Evolutionary conservation across 2,888 invertebrate genomes (phyloP).

Genomic region (Papilio protenor): DNA sequence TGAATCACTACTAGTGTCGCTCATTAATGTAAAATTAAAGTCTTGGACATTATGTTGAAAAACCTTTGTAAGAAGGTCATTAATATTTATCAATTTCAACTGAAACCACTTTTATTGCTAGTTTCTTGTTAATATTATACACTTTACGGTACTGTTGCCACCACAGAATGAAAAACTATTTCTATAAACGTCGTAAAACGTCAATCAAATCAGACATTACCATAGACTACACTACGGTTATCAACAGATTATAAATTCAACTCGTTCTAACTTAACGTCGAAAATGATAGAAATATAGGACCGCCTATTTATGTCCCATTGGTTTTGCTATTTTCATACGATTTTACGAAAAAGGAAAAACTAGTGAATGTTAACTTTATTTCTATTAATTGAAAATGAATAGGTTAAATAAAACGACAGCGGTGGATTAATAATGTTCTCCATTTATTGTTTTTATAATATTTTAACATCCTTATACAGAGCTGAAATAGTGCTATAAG

Average conservation of each 20-base stretch:
- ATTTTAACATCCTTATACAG: conserved; percentile 24
- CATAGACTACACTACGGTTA: neutral
- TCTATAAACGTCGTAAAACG: conserved; percentile 26
- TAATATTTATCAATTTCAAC: conserved; percentile 8
- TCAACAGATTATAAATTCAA: neutral
- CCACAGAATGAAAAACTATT: conserved; percentile 33
- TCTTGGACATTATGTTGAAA: conserved; percentile 38
- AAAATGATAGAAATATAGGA: no score
- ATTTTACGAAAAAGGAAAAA: no score
- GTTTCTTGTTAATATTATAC: conserved; percentile 28
- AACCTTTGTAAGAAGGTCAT: conserved; percentile 7
- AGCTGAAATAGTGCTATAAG: neutral
- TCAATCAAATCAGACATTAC: conserved; percentile 13
- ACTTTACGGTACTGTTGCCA: conserved; percentile 14
- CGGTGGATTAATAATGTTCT: conserved; percentile 17
- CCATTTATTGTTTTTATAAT: conserved; percentile 31
- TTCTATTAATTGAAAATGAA: no score
- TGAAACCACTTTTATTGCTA: conserved; percentile 4
- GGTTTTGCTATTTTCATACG: no score
- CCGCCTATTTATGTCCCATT: no score
- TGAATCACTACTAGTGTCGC: conserved; percentile 77
- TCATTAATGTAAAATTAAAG: conserved; percentile 70
- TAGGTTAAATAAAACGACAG: conserved; percentile 1
- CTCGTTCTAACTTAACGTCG: neutral
- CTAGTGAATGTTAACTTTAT: no score